Evolutionary conservation across 2,888 invertebrate species (phyloP), one percentile per base, ranked within the genome.

Genomic region (Leptinotarsa rubiginosa): DNA sequence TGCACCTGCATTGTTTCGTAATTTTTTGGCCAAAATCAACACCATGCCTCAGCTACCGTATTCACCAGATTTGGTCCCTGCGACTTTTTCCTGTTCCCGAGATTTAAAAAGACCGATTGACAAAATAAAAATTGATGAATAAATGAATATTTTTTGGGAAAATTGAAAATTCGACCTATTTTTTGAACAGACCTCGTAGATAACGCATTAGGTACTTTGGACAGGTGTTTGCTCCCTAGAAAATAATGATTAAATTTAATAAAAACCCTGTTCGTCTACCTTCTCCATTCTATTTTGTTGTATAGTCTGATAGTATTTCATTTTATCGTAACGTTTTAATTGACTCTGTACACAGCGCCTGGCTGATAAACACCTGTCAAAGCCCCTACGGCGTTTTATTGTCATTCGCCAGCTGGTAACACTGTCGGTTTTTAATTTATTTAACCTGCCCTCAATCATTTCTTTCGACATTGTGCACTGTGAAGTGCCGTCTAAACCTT

Each of bases 371-470:
- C 56, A 56, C 56, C 56, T 56, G 56, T 56, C 56, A 56, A 56
- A 56, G 56, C 56, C 56, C 56, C 22, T 4, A 22, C 56, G 15
- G 22, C 56, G 56, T 56, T 56, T 56, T 56, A 56, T 56, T 56
- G 22, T 56, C 56, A 56, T 56, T 56, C 13, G 56, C 20, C 56
- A 56, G 22, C 56, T 56, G 56, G 56, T 56, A 56, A 56, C 56
- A 56, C 56, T 56, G 56, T 56, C 54, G 54, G 54, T 56, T 56
- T 56, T 56, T 56, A 56, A 56, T 56, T 56, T 56, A 22, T 56
- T 56, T 56, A 22, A 20, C 22, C 22, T 22, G 4, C 20, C 56
- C 56, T 22, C 56, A 56, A 56, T 56, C 56, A 56, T 56, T 56
- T 56, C 25, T 56, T 56, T 15, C 20, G 4, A 15, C 22, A 2